These are phyloP conservation scores for Hepsetus odoe DNA, from an alignment of 2,113 vertebrate species.

Conservation along the genomic window DNA sequence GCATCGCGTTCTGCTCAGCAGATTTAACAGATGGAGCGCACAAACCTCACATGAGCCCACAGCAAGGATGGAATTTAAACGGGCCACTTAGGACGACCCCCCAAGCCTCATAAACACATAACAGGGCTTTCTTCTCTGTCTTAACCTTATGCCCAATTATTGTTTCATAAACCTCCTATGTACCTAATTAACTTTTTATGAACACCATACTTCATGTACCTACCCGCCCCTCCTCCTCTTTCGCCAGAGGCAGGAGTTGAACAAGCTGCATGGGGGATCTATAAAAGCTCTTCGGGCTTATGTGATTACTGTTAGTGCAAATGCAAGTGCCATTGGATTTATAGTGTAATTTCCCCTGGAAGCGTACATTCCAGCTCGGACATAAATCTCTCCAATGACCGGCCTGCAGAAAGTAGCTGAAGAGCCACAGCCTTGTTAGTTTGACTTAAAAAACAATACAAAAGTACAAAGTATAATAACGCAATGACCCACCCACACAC, in stretches of 20 bases:
- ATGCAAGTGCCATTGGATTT: slow-evolving; percentile 52
- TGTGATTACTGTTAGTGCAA: slow-evolving; percentile 48
- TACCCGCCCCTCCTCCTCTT: slow-evolving; percentile 3
- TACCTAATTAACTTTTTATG: slow-evolving; percentile 55
- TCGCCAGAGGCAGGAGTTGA: slow-evolving; percentile 39
- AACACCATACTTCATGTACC: slow-evolving; percentile 46
- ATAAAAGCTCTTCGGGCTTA: slow-evolving; percentile 43
- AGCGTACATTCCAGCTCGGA: slow-evolving; percentile 40
- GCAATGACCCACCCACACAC: slow-evolving; percentile 10
- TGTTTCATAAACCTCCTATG: slow-evolving; percentile 51
- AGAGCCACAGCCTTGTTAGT: slow-evolving; percentile 17
- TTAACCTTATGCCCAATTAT: slow-evolving; percentile 52
- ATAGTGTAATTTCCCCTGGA: slow-evolving; percentile 45
- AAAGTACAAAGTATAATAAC: background rate
- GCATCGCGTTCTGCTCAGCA: background rate
- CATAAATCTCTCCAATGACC: slow-evolving; percentile 52
- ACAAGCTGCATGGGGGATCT: slow-evolving; percentile 30
- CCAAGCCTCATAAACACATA: slow-evolving; percentile 32
- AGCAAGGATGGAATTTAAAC: slow-evolving; percentile 9
- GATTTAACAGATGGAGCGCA: background rate
- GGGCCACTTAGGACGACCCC: slow-evolving; percentile 32
- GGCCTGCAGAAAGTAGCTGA: slow-evolving; percentile 19
- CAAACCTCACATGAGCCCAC: background rate
- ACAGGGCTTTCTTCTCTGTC: slow-evolving; percentile 34
- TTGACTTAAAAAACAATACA: background rate